phyloP scores from a whole-genome alignment of 1,140 invertebrate genomes.

The Ceratosolen solmsi region DNA sequence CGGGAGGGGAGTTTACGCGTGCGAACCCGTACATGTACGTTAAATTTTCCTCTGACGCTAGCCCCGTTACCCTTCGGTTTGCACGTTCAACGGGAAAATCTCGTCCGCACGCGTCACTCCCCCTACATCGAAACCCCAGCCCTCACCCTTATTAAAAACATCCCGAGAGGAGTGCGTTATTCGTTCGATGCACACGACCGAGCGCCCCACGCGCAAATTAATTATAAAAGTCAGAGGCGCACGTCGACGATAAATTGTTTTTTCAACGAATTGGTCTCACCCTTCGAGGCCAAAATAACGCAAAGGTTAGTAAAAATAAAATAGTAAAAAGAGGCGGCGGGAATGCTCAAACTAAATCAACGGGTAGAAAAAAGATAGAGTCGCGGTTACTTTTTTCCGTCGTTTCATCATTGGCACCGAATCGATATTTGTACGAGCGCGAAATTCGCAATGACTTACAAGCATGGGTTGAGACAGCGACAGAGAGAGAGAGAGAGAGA shows the following conservation, averaged over 20 bases:
- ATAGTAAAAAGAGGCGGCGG: background rate
- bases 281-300: background rate
- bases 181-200: background rate
- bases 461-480: background rate
- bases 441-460: constrained; percentile 42
- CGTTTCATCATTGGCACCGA: constrained; percentile 11
- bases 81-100: constrained; percentile 36
- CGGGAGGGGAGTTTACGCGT: background rate
- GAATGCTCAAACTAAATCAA: constrained; percentile 11
- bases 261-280: constrained; percentile 1
- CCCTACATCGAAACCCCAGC: background rate
- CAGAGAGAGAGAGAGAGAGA: constrained; percentile 15
- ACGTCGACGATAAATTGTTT: constrained; percentile 30
- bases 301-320: constrained; percentile 21
- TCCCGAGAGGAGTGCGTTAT: background rate
- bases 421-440: constrained; percentile 49
- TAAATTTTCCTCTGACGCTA: constrained; percentile 10
- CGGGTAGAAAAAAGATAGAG: background rate
- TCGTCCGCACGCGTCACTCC: background rate
- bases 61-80: constrained; percentile 19
- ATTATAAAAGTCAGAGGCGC: constrained; percentile 29
- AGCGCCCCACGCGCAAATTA: constrained; percentile 9
- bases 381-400: constrained; percentile 10
- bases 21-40: background rate
- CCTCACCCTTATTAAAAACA: background rate